Conservation (phyloP, 1,140 invertebrate genomes). For the Euwallacea similis region DNA sequence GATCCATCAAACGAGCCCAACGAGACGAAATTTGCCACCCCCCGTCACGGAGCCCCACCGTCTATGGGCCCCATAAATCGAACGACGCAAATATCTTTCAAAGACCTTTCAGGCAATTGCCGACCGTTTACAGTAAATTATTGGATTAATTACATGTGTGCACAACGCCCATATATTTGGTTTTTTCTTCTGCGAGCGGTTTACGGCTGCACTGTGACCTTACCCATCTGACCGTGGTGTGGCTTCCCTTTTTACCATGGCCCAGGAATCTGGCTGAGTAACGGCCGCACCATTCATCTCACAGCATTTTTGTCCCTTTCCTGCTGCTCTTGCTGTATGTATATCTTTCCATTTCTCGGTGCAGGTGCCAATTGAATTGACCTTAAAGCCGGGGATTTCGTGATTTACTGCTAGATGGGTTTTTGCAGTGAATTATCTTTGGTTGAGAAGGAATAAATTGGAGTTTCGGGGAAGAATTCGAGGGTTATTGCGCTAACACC, state of each 20-base stretch:
- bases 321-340: neutral
- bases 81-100: constrained; percentile 6
- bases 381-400: constrained; percentile 21
- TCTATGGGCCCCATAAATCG: neutral
- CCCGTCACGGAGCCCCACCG: neutral
- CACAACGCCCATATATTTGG: constrained; percentile 33
- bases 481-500: too few relatives aligned
- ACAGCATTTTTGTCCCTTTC: constrained; percentile 14
- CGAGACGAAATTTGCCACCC: constrained; percentile 1
- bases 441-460: too few relatives aligned
- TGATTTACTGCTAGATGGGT: constrained; percentile 8
- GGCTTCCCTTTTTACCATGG: constrained; percentile 30
- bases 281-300: constrained; percentile 21
- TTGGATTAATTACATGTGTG: constrained; percentile 35
- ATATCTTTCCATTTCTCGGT: constrained; percentile 19
- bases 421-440: too few relatives aligned
- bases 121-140: constrained; percentile 36
- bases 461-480: too few relatives aligned
- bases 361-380: constrained; percentile 36
- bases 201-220: constrained; percentile 36
- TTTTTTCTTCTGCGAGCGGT: constrained; percentile 17
- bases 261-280: constrained; percentile 20
- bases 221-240: constrained; percentile 32
- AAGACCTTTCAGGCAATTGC: neutral
- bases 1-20: neutral